Evolutionary conservation across 2,797 vertebrate genomes (phyloP).

Genomic region (Eidolon dupreanum): DNA sequence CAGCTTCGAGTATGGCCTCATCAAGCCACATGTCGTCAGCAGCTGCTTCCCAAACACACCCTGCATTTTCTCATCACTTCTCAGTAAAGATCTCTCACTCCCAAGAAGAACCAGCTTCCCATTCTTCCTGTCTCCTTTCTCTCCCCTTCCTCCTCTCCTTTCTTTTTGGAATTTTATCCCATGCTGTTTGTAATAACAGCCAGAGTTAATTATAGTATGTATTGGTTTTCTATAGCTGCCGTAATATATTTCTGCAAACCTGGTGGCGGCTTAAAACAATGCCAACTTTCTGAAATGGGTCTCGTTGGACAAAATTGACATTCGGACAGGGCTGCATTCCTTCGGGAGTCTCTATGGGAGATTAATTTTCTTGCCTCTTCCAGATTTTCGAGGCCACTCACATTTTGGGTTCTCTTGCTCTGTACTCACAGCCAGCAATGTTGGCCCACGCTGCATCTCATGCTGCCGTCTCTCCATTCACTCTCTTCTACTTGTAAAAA

Average conservation of each 20-base stretch:
- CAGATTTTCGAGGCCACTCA: neutral
- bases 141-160: neutral
- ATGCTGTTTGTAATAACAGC: neutral
- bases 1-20: fast-evolving
- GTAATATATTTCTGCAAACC: neutral
- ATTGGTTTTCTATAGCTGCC: neutral
- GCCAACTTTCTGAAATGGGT: neutral
- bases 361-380: neutral
- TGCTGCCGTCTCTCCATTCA: fast-evolving
- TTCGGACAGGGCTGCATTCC: neutral
- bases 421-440: neutral
- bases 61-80: neutral
- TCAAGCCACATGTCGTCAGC: neutral
- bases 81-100: neutral
- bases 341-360: neutral
- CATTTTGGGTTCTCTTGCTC: neutral
- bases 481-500: neutral
- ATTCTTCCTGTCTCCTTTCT: neutral
- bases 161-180: neutral
- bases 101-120: neutral
- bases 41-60: neutral
- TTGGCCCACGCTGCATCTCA: neutral
- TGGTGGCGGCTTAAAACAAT: neutral
- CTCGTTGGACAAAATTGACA: neutral
- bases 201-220: neutral